Percentiles rank a stretch among this genome's conserved stretches.
phyloP scores from a whole-genome alignment of 2,888 invertebrate species.

The Cremastinae sp. region DNA sequence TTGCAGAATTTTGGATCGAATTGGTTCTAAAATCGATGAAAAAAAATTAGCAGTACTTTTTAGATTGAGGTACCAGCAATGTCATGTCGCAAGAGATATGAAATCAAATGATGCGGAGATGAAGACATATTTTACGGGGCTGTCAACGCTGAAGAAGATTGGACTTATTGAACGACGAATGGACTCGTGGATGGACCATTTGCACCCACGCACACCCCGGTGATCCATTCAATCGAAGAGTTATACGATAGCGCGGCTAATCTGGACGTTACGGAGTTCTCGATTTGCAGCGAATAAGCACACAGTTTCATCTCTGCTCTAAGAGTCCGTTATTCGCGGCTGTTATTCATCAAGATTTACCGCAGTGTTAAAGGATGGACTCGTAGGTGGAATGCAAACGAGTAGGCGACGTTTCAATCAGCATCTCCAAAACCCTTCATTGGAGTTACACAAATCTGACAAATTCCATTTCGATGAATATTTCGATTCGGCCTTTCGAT shows the following conservation, averaged over 20 bases:
- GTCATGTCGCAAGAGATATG: background rate
- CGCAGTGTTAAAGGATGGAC: conserved; percentile 24
- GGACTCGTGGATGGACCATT: too few species aligned
- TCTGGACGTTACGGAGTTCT: conserved; percentile 27
- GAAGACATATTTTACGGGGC: too few species aligned
- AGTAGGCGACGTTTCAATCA: conserved; percentile 31
- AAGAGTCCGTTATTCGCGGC: conserved; percentile 5
- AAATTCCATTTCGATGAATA: conserved; percentile 9
- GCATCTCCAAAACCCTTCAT: background rate
- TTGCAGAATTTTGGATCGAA: too few species aligned
- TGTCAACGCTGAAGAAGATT: too few species aligned
- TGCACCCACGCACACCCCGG: background rate
- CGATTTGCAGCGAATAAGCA: conserved; percentile 19
- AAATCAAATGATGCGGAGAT: too few species aligned
- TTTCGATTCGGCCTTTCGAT: conserved; percentile 6
- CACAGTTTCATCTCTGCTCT: conserved; percentile 17
- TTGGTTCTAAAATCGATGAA: too few species aligned
- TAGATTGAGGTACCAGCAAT: too few species aligned
- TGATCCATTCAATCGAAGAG: conserved; percentile 4
- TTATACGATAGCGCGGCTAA: conserved; percentile 30
- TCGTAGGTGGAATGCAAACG: conserved; percentile 13
- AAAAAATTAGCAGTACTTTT: too few species aligned
- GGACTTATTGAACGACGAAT: background rate
- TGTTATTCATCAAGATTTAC: conserved; percentile 5
- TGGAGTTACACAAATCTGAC: conserved; percentile 8